Evolutionary conservation across 2,113 vertebrate genomes (phyloP).

Genomic region (Phylloscopus trochiloides): DNA sequence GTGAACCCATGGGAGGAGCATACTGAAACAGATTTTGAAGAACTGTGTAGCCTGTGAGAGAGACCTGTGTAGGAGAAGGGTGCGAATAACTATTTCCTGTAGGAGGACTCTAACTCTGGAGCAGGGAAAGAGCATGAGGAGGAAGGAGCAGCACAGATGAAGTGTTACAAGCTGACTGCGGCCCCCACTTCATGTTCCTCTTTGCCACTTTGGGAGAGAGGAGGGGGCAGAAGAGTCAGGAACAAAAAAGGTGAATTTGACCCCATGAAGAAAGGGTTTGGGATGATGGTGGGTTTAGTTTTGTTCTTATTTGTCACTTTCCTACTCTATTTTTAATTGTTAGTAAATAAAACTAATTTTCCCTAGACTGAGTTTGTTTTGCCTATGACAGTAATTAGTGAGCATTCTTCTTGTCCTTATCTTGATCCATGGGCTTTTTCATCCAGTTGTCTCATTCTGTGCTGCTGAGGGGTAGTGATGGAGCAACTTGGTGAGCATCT

Average conservation of each 20-base stretch:
- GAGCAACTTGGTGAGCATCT: not conserved
- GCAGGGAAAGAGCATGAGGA: not conserved
- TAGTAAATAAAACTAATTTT: not conserved
- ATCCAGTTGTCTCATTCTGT: not conserved
- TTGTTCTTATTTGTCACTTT: not conserved
- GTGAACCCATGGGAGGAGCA: not conserved
- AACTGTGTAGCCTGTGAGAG: not conserved
- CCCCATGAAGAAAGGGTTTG: not conserved
- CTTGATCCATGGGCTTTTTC: not conserved
- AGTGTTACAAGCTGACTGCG: not conserved
- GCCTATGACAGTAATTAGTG: not conserved
- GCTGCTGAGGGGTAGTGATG: not conserved
- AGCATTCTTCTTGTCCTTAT: not conserved
- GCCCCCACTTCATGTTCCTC: not conserved
- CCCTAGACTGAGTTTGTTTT: not conserved
- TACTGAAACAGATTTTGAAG: not conserved
- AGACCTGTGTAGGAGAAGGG: fast-evolving
- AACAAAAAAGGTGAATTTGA: not conserved
- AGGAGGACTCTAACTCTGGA: not conserved
- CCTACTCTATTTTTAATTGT: not conserved
- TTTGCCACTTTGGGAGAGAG: not conserved
- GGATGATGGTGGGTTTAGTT: not conserved
- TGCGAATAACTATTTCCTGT: not conserved
- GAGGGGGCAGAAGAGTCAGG: not conserved
- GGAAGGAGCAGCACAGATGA: not conserved